phyloP scores from a whole-genome alignment of 2,888 invertebrate genomes.

The Gnatocerus cornutus region DNA sequence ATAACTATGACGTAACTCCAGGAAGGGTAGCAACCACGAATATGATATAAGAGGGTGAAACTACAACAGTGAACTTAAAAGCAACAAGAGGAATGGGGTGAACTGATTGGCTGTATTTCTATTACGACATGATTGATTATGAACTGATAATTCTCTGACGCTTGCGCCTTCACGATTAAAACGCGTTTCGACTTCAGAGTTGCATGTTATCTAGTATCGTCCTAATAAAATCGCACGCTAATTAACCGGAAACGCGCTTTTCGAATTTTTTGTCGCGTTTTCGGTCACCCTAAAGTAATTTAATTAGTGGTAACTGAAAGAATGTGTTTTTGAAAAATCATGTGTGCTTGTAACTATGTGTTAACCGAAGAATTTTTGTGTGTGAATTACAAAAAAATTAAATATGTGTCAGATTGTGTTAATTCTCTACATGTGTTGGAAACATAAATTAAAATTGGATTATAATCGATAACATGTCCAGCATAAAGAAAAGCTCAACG shows the following conservation, averaged over 20 bases:
- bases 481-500: constrained; percentile 67
- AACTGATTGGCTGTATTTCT: constrained; percentile 61
- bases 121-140: constrained; percentile 66
- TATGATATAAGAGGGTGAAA: constrained; percentile 37
- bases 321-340: constrained; percentile 41
- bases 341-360: constrained; percentile 31
- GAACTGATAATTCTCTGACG: constrained; percentile 59
- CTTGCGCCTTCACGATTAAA: constrained; percentile 53
- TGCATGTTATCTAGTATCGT: constrained; percentile 28
- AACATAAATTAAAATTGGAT: constrained; percentile 63
- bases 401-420: constrained; percentile 62
- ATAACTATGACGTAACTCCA: constrained; percentile 28
- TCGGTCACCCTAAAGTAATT: neutral
- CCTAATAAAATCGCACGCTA: constrained; percentile 19
- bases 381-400: constrained; percentile 24
- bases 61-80: constrained; percentile 19
- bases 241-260: constrained; percentile 19
- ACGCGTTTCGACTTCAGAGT: constrained; percentile 40
- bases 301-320: neutral
- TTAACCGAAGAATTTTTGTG: constrained; percentile 22
- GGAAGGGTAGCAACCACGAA: constrained; percentile 32
- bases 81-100: constrained; percentile 27
- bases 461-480: constrained; percentile 65
- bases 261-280: constrained; percentile 2
- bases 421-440: constrained; percentile 64